Percentiles rank a stretch among this genome's conserved stretches.
Conservation (phyloP, 2,113 vertebrate species). For the Poeciliopsis prolifica region DNA sequence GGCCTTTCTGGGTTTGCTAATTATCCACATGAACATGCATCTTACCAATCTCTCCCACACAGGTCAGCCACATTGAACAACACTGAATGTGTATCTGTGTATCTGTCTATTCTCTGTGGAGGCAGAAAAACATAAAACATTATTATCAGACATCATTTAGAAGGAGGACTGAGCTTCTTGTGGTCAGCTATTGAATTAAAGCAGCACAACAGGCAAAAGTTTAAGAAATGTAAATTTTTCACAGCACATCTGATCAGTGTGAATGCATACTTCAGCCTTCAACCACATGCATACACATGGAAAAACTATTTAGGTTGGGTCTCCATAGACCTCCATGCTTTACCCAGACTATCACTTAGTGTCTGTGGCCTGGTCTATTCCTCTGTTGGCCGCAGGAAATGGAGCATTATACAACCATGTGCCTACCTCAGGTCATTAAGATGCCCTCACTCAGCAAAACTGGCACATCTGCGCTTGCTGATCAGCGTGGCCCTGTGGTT, state of each 20-base stretch:
- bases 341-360: slow-evolving; percentile 52
- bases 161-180: background rate
- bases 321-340: slow-evolving; percentile 26
- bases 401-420: slow-evolving; percentile 58
- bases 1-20: background rate
- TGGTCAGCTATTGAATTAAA: background rate
- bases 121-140: background rate
- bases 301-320: slow-evolving; percentile 26
- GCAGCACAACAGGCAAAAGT: background rate
- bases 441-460: slow-evolving; percentile 72
- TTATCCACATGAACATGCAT: background rate
- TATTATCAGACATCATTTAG: background rate
- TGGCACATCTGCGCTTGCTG: slow-evolving; percentile 62
- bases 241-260: background rate
- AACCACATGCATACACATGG: slow-evolving; percentile 13
- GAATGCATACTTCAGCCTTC: background rate
- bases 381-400: slow-evolving; percentile 43
- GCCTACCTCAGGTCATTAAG: slow-evolving; percentile 72
- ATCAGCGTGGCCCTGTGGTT: slow-evolving; percentile 63
- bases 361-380: slow-evolving; percentile 49
- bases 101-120: background rate
- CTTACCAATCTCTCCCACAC: background rate
- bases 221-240: background rate
- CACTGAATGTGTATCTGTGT: too few relatives aligned
- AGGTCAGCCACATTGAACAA: background rate